Percentiles rank a stretch among this genome's conserved stretches.
These are phyloP conservation scores for Philotrypesis tridentata DNA, from an alignment of 1,140 invertebrate species.

Conservation along the genomic window DNA sequence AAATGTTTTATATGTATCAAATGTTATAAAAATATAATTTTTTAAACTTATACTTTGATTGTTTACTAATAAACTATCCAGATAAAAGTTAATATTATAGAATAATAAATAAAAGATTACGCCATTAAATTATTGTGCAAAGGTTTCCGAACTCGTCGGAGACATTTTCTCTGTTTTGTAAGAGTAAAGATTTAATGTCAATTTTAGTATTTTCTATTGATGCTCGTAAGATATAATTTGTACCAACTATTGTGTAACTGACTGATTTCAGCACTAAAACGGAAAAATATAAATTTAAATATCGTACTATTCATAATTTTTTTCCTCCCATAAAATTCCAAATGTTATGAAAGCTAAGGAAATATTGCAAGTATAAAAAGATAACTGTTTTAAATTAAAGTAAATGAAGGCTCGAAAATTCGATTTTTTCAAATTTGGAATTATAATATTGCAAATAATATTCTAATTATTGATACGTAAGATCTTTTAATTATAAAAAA, in stretches of 20 bases:
- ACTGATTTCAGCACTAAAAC: not conserved
- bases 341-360: no score
- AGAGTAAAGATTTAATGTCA: conserved; percentile 47
- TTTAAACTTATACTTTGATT: not conserved
- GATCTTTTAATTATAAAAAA: no score
- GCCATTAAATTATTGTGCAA: conserved; percentile 50
- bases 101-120: conserved; percentile 43
- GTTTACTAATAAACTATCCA: not conserved
- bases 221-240: not conserved
- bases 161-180: conserved; percentile 56
- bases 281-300: conserved; percentile 2
- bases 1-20: no score
- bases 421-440: not conserved
- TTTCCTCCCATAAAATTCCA: not conserved
- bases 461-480: no score
- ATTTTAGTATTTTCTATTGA: conserved; percentile 42
- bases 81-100: not conserved
- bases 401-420: not conserved
- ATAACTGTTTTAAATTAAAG: no score
- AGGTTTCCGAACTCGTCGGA: conserved; percentile 39
- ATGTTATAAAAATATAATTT: not conserved
- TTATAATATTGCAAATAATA: no score
- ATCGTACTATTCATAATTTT: not conserved
- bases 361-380: not conserved
- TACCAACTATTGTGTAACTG: not conserved